phyloP scores from a whole-genome alignment of 2,113 vertebrate genomes.

The Laticauda colubrina region DNA sequence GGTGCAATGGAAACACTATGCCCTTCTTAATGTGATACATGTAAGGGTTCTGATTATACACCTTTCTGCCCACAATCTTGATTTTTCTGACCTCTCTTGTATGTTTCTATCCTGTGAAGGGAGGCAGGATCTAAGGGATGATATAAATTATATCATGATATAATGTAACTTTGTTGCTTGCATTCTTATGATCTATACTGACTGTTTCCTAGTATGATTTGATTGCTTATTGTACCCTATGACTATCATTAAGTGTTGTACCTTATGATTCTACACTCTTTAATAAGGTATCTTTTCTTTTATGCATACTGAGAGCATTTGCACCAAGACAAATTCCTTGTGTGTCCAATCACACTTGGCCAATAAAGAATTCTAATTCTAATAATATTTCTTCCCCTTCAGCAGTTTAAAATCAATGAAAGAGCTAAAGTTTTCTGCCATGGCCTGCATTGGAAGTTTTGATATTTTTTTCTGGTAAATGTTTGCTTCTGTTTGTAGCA shows the following conservation, averaged over 20 bases:
- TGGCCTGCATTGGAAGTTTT: conserved; percentile 11
- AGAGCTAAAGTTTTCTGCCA: conserved; percentile 25
- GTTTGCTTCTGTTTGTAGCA: not conserved
- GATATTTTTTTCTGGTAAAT: conserved; percentile 4
- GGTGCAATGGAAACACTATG: not conserved
- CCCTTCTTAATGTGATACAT: not conserved
- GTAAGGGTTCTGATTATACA: not conserved
- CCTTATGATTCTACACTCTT: too few relatives aligned
- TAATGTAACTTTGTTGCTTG: too few relatives aligned
- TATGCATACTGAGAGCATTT: too few relatives aligned
- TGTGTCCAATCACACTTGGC: too few relatives aligned
- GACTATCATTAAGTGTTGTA: too few relatives aligned
- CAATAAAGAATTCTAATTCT: too few relatives aligned
- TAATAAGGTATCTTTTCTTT: too few relatives aligned
- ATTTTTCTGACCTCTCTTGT: not conserved
- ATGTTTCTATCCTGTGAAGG: not conserved
- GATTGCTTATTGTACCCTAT: too few relatives aligned
- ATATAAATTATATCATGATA: not conserved
- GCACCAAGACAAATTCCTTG: too few relatives aligned
- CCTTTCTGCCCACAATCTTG: not conserved
- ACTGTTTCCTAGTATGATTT: too few relatives aligned
- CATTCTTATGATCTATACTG: too few relatives aligned
- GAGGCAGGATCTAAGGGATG: not conserved
- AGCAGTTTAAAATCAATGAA: conserved; percentile 21
- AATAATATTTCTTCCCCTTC: not conserved